Percentiles rank a stretch among this genome's conserved stretches.
Evolutionary conservation across 2,888 invertebrate genomes (phyloP).

Genomic region (Leucoptera coffeella): DNA sequence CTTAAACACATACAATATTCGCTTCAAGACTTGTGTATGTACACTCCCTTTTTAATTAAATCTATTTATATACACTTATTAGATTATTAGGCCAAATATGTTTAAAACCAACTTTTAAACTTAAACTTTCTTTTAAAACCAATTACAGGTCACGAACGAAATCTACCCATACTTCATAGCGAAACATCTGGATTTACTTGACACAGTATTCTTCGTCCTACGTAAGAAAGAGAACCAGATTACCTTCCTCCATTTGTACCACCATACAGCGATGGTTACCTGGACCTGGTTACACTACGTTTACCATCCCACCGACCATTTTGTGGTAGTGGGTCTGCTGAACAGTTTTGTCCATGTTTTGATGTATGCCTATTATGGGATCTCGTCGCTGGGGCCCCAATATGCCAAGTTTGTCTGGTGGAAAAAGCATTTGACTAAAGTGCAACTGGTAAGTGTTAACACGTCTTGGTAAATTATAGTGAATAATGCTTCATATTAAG

Average conservation of each 20-base stretch:
- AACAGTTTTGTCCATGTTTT: slow-evolving; percentile 75
- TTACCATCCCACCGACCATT: slow-evolving; percentile 72
- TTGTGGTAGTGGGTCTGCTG: slow-evolving; percentile 64
- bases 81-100: too few relatives aligned
- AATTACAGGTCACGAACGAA: slow-evolving; percentile 22
- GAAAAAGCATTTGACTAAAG: slow-evolving; percentile 78
- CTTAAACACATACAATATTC: too few relatives aligned
- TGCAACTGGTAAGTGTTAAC: slow-evolving; percentile 67
- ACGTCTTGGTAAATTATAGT: too few relatives aligned
- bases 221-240: slow-evolving; percentile 75
- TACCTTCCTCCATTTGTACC: slow-evolving; percentile 83
- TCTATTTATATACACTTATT: too few relatives aligned
- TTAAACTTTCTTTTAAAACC: too few relatives aligned
- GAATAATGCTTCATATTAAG: not conserved
- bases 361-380: slow-evolving; percentile 77
- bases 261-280: slow-evolving; percentile 73
- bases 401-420: slow-evolving; percentile 77
- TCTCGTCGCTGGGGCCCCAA: slow-evolving; percentile 68
- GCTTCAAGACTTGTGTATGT: too few relatives aligned
- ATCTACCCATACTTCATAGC: slow-evolving; percentile 72
- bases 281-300: slow-evolving; percentile 73
- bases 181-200: slow-evolving; percentile 69
- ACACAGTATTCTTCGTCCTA: slow-evolving; percentile 83
- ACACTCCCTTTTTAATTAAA: too few relatives aligned
- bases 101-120: too few relatives aligned